Evolutionary conservation across 2,797 vertebrate genomes (phyloP), one percentile per base, ranked within the genome.

Genomic region (Danionella dracula): DNA sequence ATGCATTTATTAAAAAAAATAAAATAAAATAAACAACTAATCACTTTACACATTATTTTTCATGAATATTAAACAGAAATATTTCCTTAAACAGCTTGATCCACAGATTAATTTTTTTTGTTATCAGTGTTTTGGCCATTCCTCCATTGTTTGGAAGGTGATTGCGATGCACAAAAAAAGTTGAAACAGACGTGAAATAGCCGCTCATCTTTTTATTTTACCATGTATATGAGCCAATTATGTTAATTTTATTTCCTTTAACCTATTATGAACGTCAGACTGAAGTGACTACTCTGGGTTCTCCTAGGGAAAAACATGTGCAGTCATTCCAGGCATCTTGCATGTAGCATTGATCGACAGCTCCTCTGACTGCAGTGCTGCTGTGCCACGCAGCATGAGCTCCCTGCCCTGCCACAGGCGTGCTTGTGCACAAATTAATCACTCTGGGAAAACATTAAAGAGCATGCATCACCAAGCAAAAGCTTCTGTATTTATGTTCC

Each of bases 341-440:
- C 57, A 60, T 48, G 77, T 72, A 54, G 53, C 66, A 78, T 76
- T 72, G 76, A 79, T 75, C 72, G 55, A 73, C 73, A 70, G 73
- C 68, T 63, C 49, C 27, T 71, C 56, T 45, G 68, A 73, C 65
- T 69, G 72, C 71, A 69, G 50, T 51, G 49, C 62, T 66, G 65
- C 66, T 76, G 71, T 74, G 68, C 54, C 55, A 71, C 69, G 62
- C 54, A 20, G 57, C 45, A 15, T 50, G 48, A 69, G 68, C 69
- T 60, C 31, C 48, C 66, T 74, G 58, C 34, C 44, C 27, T 34
- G 21, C 51, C 29, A 1, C 21, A 13, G 21, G 65, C 29, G 8
- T 41, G 59, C 42, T 60, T 42, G 49, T 55, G 57, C 67, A 67
- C 76, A 75, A 72, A 68, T 67, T 57, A 63, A 70, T 65, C 75